Evolutionary conservation across 23 tunicate species (phyloP).

Genomic region (Ciona savignyi): DNA sequence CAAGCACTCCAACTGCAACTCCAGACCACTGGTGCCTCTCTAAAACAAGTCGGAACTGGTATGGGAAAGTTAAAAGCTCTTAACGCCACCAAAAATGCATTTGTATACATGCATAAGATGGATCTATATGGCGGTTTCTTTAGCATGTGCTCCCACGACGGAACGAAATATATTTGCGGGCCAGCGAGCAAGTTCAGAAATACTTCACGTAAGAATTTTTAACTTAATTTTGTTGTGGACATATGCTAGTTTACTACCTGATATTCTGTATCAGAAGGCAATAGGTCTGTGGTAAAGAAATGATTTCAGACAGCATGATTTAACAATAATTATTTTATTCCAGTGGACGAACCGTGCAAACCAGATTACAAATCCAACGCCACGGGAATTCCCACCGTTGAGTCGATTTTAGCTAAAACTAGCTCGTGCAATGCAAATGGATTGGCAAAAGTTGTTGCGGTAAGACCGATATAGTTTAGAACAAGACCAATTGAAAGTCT

Average conservation of each 20-base stretch:
- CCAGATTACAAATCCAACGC: conserved; percentile 6
- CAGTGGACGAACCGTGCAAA: conserved; percentile 12
- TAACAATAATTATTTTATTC: background rate
- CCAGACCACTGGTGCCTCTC: background rate
- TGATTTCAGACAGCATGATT: too few relatives aligned
- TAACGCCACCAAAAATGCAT: conserved; percentile 12
- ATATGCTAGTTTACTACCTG: too few relatives aligned
- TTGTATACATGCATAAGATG: conserved; percentile 6
- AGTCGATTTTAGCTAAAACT: conserved; percentile 1
- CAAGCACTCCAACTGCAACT: background rate
- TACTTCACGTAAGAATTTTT: conserved; percentile 1
- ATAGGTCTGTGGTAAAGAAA: too few relatives aligned
- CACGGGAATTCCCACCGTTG: conserved; percentile 3
- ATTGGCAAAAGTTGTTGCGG: conserved; percentile 12
- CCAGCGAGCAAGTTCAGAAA: background rate
- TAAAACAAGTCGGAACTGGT: background rate
- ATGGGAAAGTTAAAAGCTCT: conserved; percentile 5
- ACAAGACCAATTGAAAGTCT: too few relatives aligned
- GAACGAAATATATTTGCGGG: background rate
- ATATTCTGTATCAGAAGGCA: too few relatives aligned
- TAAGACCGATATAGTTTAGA: too few relatives aligned
- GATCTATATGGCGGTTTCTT: conserved; percentile 9
- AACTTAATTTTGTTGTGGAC: background rate
- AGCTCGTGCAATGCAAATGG: conserved; percentile 15
- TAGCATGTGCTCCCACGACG: conserved; percentile 5